phyloP scores from a whole-genome alignment of 2,797 vertebrate genomes.

The Odontamblyopus rebecca region DNA sequence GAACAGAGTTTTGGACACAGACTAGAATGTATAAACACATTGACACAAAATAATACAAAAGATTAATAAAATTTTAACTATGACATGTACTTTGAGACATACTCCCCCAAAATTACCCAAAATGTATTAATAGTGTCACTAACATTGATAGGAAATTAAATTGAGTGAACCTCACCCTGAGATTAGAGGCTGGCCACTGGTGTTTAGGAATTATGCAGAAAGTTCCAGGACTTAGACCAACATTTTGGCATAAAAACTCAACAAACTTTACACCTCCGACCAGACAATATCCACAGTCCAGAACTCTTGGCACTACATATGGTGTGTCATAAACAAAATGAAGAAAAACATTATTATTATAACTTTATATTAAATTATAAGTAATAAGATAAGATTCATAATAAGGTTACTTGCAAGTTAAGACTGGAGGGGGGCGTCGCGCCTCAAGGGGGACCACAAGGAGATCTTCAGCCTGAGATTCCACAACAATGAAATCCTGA shows the following conservation, averaged over 20 bases:
- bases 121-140: neutral
- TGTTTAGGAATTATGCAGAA: slow-evolving; percentile 87
- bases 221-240: slow-evolving; percentile 80
- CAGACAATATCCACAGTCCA: slow-evolving; percentile 90
- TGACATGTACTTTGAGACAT: no score
- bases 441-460: slow-evolving; percentile 85
- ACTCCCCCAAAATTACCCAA: no score
- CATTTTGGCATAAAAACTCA: slow-evolving; percentile 82
- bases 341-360: slow-evolving; percentile 1
- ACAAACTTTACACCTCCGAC: slow-evolving; percentile 84
- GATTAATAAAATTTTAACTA: no score
- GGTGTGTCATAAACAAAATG: neutral
- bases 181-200: slow-evolving; percentile 80
- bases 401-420: slow-evolving; percentile 81
- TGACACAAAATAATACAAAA: slow-evolving; percentile 1
- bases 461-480: slow-evolving; percentile 79
- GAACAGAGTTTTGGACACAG: slow-evolving; percentile 69
- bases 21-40: slow-evolving; percentile 60
- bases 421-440: slow-evolving; percentile 82
- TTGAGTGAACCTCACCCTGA: slow-evolving; percentile 72
- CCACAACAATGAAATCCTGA: slow-evolving; percentile 86
- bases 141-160: neutral
- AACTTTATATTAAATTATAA: neutral
- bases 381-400: neutral
- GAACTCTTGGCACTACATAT: slow-evolving; percentile 78